Percentiles rank a stretch among this genome's conserved stretches.
Conservation (phyloP, 2,888 invertebrate genomes). For the Choristoneura rosaceana region DNA sequence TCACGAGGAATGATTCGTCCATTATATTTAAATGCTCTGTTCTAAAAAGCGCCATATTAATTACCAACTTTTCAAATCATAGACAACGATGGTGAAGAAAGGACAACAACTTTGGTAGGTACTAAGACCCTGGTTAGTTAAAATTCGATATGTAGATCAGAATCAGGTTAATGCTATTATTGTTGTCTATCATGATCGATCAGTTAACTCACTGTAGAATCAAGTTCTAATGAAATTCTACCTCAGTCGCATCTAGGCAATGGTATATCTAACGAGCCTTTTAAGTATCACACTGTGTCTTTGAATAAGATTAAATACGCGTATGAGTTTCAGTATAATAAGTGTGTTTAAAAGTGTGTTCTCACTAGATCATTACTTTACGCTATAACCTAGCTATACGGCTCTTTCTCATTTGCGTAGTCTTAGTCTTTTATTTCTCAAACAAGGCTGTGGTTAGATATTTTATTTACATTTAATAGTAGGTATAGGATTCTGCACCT, state of each 20-base stretch:
- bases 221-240: not conserved
- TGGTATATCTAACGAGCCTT: not conserved
- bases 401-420: not conserved
- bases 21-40: not conserved
- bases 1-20: not conserved
- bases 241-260: not conserved
- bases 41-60: not conserved
- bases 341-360: no score
- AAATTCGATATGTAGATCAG: no score
- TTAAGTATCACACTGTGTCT: not conserved
- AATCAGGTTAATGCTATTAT: no score
- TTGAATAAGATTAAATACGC: not conserved
- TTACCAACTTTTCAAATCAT: not conserved
- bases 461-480: slow-evolving; percentile 34
- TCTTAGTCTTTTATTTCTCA: slow-evolving; percentile 47
- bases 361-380: not conserved
- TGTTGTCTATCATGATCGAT: not conserved
- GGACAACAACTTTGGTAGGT: no score
- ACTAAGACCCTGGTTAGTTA: no score
- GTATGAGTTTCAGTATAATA: no score
- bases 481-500: not conserved
- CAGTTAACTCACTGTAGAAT: not conserved
- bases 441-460: slow-evolving; percentile 63
- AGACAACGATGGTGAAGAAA: not conserved
- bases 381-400: not conserved